Conservation (phyloP, 2,888 invertebrate species). For the Apodemia zela region DNA sequence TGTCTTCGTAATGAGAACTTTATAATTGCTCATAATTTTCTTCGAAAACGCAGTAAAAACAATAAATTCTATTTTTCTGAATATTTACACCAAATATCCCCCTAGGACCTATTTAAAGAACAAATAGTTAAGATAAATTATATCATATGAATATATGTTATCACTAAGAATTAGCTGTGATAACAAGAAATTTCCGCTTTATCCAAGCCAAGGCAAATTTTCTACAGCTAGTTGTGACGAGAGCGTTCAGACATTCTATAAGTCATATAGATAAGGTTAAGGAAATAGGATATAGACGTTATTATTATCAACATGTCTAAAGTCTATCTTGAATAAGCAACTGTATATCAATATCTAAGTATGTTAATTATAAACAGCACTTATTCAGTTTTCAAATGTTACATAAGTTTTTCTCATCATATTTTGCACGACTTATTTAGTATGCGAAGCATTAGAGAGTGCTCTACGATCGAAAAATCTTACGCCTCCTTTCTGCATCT, state of each 20-base stretch:
- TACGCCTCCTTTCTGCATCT: too few relatives aligned
- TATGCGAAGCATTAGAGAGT: too few relatives aligned
- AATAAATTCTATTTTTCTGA: background rate
- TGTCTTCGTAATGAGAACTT: background rate
- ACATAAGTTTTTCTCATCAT: too few relatives aligned
- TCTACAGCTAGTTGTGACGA: background rate
- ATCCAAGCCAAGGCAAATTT: slow-evolving; percentile 1
- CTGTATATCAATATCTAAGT: too few relatives aligned
- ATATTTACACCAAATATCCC: background rate
- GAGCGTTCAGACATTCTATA: slow-evolving; percentile 1
- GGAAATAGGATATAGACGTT: background rate
- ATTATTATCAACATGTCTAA: background rate
- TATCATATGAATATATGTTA: background rate
- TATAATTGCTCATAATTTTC: background rate
- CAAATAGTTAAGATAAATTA: background rate
- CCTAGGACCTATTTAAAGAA: background rate
- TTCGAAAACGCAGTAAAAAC: background rate
- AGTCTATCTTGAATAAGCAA: background rate
- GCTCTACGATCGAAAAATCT: too few relatives aligned
- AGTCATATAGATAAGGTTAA: slow-evolving; percentile 4
- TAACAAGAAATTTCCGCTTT: slow-evolving; percentile 1
- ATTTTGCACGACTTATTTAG: too few relatives aligned
- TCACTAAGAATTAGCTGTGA: background rate
- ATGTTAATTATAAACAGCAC: too few relatives aligned
- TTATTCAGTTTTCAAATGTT: too few relatives aligned